Evolutionary conservation across 1,140 invertebrate genomes (phyloP), one percentile per base, ranked within the genome.

Genomic region (Drosophila simulans): DNA sequence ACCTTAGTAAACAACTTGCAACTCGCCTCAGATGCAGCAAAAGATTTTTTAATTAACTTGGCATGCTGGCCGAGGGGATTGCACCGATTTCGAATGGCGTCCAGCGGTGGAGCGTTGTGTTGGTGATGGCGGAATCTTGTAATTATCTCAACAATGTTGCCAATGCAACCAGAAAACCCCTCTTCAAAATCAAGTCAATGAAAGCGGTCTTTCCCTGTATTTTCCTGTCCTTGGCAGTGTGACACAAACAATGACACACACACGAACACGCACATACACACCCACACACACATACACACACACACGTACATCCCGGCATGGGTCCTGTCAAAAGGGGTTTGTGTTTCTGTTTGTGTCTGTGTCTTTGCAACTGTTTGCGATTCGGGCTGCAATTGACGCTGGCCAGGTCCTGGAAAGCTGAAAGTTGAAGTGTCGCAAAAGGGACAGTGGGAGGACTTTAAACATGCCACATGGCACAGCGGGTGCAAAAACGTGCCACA

Each of bases 21-120:
- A 34, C 45, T 25, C 20, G n/a, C 27, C 22, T n/a, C 56, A 48
- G 55, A 51, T 63, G 55, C 49, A 37, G 59, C 72, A 74, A 53
- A 65, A 64, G 53, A 74, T 75, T 65, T 65, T 75, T 75, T 65
- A 75, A 75, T 75, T 75, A 75, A 75, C 69, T 74, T 42, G 52
- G 43, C 57, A 25, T 60, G 42, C 10, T 15, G 34, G 55, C 8
- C 2, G 0, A 37, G 40, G 27, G 11, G 34, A 37, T 43, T 43
- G 59, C 53, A 20, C 27, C 27, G 51, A 52, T 63, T 73, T 39
- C 35, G 13, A 35, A 11, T 13, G 45, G 46, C 39, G 31, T 22
- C 17, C 68, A 13, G 35, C 27, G 37, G 42, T 13, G 51, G 11
- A 20, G n/a, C 34, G 17, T 11, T 37, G 35, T 37, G 35, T 37